A percentile compares a stretch with the other conserved stretches of the same genome.
Evolutionary conservation across 2,113 vertebrate genomes (phyloP).

Genomic region (Scatophagus argus): DNA sequence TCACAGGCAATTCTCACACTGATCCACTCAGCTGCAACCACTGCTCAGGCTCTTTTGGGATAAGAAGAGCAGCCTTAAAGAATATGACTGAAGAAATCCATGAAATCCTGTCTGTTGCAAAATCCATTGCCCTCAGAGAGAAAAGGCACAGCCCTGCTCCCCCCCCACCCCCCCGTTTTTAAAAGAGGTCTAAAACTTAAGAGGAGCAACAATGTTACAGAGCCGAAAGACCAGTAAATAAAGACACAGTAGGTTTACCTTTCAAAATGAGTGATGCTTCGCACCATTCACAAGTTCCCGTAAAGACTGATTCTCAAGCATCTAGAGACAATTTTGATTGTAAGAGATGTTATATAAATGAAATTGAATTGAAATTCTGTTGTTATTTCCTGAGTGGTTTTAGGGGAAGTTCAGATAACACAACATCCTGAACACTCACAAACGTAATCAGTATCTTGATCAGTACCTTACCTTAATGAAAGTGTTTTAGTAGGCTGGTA

Average conservation of each 20-base stretch:
- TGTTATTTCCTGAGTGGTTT: too few relatives aligned
- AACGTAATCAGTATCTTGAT: too few relatives aligned
- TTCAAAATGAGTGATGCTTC: not conserved
- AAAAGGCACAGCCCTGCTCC: not conserved
- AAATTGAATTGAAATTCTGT: too few relatives aligned
- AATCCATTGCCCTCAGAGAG: conserved; percentile 29
- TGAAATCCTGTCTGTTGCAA: conserved; percentile 45
- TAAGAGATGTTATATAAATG: too few relatives aligned
- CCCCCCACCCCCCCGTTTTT: not conserved
- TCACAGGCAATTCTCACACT: conserved; percentile 43
- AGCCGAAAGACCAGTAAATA: not conserved
- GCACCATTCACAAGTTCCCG: too few relatives aligned
- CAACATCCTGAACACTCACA: too few relatives aligned
- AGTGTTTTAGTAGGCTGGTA: too few relatives aligned
- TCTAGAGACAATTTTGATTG: too few relatives aligned
- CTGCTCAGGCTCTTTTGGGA: conserved; percentile 34
- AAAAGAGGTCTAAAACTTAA: conserved; percentile 28
- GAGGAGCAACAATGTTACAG: not conserved
- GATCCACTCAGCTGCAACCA: conserved; percentile 41
- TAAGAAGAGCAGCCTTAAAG: conserved; percentile 12
- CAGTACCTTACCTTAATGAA: too few relatives aligned
- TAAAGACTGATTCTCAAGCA: not conserved
- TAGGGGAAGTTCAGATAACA: too few relatives aligned
- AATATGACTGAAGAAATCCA: conserved; percentile 8
- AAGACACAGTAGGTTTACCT: not conserved